Base-by-base conservation (phyloP, 2,888 invertebrate species). In the Thereva unica region DNA sequence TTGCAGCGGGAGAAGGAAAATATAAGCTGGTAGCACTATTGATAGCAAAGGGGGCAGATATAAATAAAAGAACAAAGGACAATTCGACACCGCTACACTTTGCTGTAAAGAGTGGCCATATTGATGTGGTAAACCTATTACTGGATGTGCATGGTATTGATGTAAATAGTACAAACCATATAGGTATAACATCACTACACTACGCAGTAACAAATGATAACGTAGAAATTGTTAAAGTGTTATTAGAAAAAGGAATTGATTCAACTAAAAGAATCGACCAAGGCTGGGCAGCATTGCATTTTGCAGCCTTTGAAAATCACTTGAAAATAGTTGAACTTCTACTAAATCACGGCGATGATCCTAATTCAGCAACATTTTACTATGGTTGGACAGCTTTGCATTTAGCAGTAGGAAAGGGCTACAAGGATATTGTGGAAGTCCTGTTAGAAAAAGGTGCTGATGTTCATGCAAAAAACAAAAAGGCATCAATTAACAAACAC, bases 71-170 rank as follows among this genome's bases (percentile, higher is more conserved):
- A 7, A 52, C 23, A 3, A 44, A 2, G 5, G 53, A 69, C 12
- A 73, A 72, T 23, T 54, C 65, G 42, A 71, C 70, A 3, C 59
- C 70, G 9, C 45, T 74, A 8, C 73, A 73, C 64, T 70, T 52
- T 55, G 73, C 74, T 47, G 66, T 71, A 54, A 54, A 61, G 49
- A 70, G 56, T 61, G 66, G 64, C 4, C 40, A 70, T 35, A 23
- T 37, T 56, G 7, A 56, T 10, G 59, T 69, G 34, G 64, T 72
- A 10, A 49, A 64, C 10, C 4, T 68, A 8, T 65, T 74, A 5
- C 53, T 74, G 8, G 5, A 12, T 5, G 67, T 70, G 2, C 23
- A 23, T 55, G 69, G 69, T 50, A 72, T 71, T n/a, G 66, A 70
- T 47, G 44, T 52, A 9, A 47, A 23, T 10, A 53, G 44, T 37